Evolutionary conservation across 2,113 vertebrate genomes (phyloP).

Genomic region (Hiodon tergisus): DNA sequence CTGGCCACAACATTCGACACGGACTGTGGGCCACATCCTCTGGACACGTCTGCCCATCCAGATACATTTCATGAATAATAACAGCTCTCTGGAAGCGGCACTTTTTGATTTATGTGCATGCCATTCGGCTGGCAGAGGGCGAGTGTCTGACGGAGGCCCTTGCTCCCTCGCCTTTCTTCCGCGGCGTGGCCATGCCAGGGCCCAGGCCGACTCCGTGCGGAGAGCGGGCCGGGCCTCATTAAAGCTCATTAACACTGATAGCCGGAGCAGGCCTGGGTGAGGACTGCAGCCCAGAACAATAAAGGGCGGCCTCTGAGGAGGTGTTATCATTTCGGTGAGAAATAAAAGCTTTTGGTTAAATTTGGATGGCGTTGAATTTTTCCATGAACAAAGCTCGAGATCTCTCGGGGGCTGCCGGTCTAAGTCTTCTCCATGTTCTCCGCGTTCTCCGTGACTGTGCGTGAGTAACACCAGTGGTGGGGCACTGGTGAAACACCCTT

Average conservation of each 20-base stretch:
- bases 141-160: constrained; percentile 33
- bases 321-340: too few species aligned
- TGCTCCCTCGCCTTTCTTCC: constrained; percentile 27
- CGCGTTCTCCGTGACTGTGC: neutral
- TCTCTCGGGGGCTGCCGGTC: too few species aligned
- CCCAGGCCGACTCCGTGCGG: neutral
- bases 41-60: constrained; percentile 39
- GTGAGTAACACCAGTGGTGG: too few species aligned
- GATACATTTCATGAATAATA: constrained; percentile 47
- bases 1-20: constrained; percentile 20
- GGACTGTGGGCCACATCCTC: constrained; percentile 48
- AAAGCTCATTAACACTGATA: neutral
- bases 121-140: constrained; percentile 14
- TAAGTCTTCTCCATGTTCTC: too few species aligned
- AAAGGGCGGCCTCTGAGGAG: neutral
- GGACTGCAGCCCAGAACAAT: neutral
- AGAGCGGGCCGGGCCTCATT: neutral
- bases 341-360: too few species aligned
- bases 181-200: constrained; percentile 29
- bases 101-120: constrained; percentile 44
- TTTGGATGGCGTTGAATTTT: too few species aligned
- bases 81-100: constrained; percentile 29
- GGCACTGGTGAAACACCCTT: neutral
- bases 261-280: too few species aligned
- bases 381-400: neutral